These are phyloP conservation scores for Ochotona princeps DNA, from an alignment of 2,113 vertebrate genomes.

Conservation along the genomic window DNA sequence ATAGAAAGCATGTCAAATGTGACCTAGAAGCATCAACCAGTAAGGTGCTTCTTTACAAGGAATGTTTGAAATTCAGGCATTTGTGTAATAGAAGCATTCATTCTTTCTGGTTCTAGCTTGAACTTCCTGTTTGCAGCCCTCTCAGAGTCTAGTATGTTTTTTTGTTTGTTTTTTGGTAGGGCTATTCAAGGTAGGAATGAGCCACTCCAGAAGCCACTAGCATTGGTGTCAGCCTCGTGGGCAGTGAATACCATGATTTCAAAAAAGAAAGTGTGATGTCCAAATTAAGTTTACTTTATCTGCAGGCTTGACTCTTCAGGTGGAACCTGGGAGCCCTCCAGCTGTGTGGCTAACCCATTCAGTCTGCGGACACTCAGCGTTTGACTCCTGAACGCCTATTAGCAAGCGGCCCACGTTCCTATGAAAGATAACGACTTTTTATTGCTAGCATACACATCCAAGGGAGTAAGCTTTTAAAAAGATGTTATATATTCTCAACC, in stretches of 20 bases:
- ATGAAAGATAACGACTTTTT: neutral
- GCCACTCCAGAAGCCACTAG: neutral
- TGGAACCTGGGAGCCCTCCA: neutral
- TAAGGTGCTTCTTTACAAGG: neutral
- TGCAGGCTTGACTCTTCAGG: neutral
- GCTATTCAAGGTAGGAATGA: neutral
- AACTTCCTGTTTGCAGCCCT: neutral
- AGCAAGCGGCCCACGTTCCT: neutral
- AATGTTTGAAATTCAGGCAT: conserved; percentile 5
- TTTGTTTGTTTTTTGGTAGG: neutral
- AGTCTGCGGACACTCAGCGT: neutral
- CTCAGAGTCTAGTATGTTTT: neutral
- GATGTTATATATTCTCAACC: neutral
- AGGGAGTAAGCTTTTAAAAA: neutral
- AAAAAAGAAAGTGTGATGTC: conserved; percentile 30
- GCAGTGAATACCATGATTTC: neutral
- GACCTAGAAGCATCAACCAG: neutral
- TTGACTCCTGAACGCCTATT: neutral
- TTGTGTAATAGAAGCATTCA: neutral
- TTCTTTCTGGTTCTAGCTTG: neutral
- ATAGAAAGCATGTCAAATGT: neutral
- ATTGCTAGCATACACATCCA: neutral
- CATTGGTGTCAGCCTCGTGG: neutral
- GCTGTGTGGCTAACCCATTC: neutral
- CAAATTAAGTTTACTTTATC: neutral